A percentile compares a stretch with the other conserved stretches of the same genome.
phyloP scores from a whole-genome alignment of 2,113 vertebrate species.

The Neofelis nebulosa region DNA sequence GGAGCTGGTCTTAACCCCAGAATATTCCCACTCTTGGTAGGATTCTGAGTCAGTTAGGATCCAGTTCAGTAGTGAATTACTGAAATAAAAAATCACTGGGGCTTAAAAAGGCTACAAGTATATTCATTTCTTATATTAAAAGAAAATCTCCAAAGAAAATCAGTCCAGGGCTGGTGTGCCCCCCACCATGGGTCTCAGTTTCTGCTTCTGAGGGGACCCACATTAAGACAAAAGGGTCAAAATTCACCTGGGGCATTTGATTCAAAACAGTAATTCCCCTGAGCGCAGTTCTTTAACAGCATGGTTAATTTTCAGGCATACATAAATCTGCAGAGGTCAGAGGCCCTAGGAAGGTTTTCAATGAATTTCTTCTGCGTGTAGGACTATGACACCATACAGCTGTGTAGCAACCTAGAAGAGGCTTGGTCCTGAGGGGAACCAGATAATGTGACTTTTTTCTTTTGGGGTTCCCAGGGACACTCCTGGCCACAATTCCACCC shows the following conservation, averaged over 20 bases:
- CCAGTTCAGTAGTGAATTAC: slow-evolving; percentile 6
- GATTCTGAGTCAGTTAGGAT: slow-evolving; percentile 6
- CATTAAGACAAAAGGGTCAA: background rate
- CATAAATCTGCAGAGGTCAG: background rate
- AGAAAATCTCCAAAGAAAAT: background rate
- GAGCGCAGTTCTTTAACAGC: background rate
- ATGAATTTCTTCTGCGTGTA: background rate
- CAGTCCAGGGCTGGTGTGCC: background rate
- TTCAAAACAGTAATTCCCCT: slow-evolving; percentile 21
- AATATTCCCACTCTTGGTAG: background rate
- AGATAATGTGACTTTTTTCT: background rate
- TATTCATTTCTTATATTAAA: background rate
- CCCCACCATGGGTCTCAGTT: background rate
- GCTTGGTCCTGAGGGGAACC: background rate
- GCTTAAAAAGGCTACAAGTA: background rate
- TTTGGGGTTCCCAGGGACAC: background rate
- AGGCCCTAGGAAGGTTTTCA: background rate
- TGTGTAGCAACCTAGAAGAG: background rate
- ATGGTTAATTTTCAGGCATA: background rate
- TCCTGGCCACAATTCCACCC: background rate
- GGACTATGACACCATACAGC: background rate
- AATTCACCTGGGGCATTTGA: background rate
- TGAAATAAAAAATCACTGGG: background rate
- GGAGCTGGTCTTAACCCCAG: background rate
- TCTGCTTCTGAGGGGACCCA: background rate